phyloP scores from a whole-genome alignment of 2,888 invertebrate genomes.

The Aphrophora alni region DNA sequence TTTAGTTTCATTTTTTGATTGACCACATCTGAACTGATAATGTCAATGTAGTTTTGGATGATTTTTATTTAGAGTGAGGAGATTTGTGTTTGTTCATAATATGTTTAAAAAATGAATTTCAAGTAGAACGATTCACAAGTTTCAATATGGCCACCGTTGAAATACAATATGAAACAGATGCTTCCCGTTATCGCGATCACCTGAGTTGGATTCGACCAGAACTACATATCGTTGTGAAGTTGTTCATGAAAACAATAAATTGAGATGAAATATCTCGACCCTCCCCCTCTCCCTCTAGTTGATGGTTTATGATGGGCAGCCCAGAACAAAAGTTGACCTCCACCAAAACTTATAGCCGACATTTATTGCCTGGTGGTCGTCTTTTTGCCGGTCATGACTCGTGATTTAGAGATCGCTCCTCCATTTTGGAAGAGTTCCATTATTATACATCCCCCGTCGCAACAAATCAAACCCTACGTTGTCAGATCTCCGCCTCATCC shows the following conservation, averaged over 20 bases:
- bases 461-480: slow-evolving; percentile 44
- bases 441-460: slow-evolving; percentile 45
- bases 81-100: too few relatives aligned
- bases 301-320: slow-evolving; percentile 44
- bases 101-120: too few relatives aligned
- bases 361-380: slow-evolving; percentile 45
- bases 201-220: too few relatives aligned
- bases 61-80: too few relatives aligned
- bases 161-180: slow-evolving; percentile 31
- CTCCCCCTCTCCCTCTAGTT: slow-evolving; percentile 24
- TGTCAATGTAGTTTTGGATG: too few relatives aligned
- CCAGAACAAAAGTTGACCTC: slow-evolving; percentile 43
- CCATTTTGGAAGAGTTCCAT: slow-evolving; percentile 50
- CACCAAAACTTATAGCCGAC: slow-evolving; percentile 48
- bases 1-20: too few relatives aligned
- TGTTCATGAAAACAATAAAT: slow-evolving; percentile 40
- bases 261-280: slow-evolving; percentile 37
- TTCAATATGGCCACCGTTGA: neutral
- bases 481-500: slow-evolving; percentile 17
- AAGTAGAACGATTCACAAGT: too few relatives aligned
- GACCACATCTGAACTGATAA: too few relatives aligned
- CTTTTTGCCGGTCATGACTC: slow-evolving; percentile 45
- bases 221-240: slow-evolving; percentile 24
- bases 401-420: slow-evolving; percentile 49
- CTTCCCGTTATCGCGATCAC: too few relatives aligned